Evolutionary conservation across 2,113 vertebrate species (phyloP).

Genomic region (Circaetus cinerascens): DNA sequence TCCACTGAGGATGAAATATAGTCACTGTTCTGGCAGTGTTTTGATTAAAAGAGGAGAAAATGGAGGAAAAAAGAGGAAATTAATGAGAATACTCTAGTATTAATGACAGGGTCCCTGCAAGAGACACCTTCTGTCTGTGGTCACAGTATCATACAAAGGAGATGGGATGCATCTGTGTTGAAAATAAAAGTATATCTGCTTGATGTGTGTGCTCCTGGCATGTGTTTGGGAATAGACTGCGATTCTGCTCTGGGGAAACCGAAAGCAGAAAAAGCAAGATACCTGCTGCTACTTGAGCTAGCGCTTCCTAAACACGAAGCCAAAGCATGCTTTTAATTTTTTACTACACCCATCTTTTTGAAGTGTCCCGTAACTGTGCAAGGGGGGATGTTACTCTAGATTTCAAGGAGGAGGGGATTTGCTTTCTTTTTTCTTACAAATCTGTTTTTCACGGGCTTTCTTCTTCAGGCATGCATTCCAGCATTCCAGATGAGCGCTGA

Average conservation of each 20-base stretch:
- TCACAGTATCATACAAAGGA: not conserved
- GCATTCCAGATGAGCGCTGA: not conserved
- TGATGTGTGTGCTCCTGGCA: not conserved
- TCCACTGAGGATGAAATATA: not conserved
- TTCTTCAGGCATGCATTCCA: not conserved
- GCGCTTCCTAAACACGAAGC: not conserved
- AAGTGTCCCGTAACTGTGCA: not conserved
- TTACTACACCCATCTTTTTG: not conserved
- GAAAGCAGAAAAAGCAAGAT: not conserved
- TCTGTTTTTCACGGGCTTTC: not conserved
- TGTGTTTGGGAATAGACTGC: not conserved
- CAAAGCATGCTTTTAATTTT: constrained; percentile 4
- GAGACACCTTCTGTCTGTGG: not conserved
- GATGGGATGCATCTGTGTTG: not conserved
- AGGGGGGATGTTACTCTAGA: not conserved
- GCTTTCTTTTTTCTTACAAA: not conserved
- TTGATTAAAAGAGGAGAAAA: not conserved
- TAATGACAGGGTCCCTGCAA: not conserved
- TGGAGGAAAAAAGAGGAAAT: not conserved
- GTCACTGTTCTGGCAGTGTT: not conserved
- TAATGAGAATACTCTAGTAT: not conserved
- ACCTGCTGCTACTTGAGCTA: constrained; percentile 31
- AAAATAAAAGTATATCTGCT: constrained; percentile 17
- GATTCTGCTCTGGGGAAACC: not conserved
- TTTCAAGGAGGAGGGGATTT: not conserved